These are phyloP conservation scores for Aegotheles bennettii DNA, from an alignment of 2,113 vertebrate species.

Conservation along the genomic window DNA sequence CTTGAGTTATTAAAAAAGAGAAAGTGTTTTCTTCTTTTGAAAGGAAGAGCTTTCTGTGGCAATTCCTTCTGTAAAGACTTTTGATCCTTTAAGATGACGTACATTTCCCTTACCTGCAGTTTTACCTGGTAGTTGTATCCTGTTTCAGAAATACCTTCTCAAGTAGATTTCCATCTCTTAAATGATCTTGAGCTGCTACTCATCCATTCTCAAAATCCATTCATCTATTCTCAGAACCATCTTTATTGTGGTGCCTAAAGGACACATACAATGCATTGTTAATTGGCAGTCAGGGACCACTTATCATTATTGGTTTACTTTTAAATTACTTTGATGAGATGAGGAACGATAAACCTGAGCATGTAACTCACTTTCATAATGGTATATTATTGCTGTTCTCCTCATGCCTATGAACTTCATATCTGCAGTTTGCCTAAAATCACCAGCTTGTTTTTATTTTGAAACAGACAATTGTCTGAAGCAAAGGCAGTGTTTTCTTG, in stretches of 20 bases:
- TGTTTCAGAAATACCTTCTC: not conserved
- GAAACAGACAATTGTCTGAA: not conserved
- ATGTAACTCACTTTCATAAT: not conserved
- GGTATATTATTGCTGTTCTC: not conserved
- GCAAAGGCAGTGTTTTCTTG: not conserved
- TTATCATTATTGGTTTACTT: conserved; percentile 6
- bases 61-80: not conserved
- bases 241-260: not conserved
- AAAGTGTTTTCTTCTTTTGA: not conserved
- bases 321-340: not conserved
- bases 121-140: not conserved
- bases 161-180: not conserved
- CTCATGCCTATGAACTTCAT: not conserved
- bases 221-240: not conserved
- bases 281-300: not conserved
- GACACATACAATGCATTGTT: not conserved
- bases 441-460: not conserved
- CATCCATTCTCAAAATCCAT: not conserved
- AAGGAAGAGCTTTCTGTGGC: not conserved
- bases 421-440: not conserved
- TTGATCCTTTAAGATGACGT: not conserved
- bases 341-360: not conserved
- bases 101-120: not conserved
- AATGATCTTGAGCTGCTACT: not conserved
- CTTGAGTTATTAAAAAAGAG: not conserved